Percentiles rank a stretch among this genome's conserved stretches.
Evolutionary conservation across 2,888 invertebrate species (phyloP).

Genomic region (Criorhina ranunculi): DNA sequence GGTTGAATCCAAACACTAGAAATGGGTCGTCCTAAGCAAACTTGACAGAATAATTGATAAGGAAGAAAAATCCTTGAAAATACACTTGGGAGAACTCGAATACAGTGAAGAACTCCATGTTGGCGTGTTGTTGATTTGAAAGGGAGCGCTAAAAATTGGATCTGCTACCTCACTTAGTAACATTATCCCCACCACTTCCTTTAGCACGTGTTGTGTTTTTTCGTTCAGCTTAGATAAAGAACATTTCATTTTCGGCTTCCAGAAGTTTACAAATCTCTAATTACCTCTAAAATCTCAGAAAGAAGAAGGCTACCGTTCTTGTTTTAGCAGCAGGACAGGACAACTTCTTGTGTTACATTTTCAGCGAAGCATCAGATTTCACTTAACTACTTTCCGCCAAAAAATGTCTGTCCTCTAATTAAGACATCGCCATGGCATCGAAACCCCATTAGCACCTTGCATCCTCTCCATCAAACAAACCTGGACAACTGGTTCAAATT

Average conservation of each 20-base stretch:
- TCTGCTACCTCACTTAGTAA: background rate
- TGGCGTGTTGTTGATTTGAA: too few species aligned
- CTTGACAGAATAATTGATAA: too few species aligned
- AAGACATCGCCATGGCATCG: slow-evolving; percentile 66
- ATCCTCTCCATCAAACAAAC: slow-evolving; percentile 32
- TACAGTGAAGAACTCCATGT: too few species aligned
- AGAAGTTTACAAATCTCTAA: slow-evolving; percentile 48
- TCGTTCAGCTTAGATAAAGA: background rate
- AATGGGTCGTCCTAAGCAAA: too few species aligned
- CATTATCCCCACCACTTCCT: background rate
- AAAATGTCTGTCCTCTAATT: slow-evolving; percentile 59
- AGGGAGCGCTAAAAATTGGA: too few species aligned
- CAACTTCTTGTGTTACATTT: slow-evolving; percentile 61
- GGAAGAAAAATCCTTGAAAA: too few species aligned
- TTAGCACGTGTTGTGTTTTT: slow-evolving; percentile 38
- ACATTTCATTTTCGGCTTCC: slow-evolving; percentile 1
- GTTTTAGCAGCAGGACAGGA: slow-evolving; percentile 29
- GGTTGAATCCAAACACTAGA: too few species aligned
- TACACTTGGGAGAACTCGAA: too few species aligned
- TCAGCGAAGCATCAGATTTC: slow-evolving; percentile 53
- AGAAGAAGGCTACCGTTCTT: slow-evolving; percentile 51
- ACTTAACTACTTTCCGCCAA: slow-evolving; percentile 47
- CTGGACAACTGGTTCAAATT: slow-evolving; percentile 57
- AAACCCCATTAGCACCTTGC: slow-evolving; percentile 73
- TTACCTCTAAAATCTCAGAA: slow-evolving; percentile 31